Evolutionary conservation across 2,888 invertebrate genomes (phyloP), one percentile per base, ranked within the genome.

Genomic region (Azorinus chamasolen): DNA sequence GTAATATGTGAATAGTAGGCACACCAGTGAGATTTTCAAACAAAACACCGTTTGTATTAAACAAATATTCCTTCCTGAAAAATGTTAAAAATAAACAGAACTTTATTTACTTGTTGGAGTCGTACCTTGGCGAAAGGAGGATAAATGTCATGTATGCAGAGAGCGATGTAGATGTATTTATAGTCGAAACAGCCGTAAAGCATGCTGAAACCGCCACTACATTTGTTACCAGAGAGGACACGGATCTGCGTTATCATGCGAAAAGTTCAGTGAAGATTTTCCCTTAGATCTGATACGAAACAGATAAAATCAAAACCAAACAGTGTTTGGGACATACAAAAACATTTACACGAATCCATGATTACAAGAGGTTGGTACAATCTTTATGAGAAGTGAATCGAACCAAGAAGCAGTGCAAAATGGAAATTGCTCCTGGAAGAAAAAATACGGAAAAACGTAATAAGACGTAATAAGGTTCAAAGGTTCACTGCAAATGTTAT

Each of bases 191-290:
- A 25, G 82, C 78, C 10, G 46, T 82, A 16, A 41, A 63, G n/a
- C 32, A 24, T 48, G 61, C 84, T 45, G 41, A 32, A 37, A 41
- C 37, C 25, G n/a, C 37, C 16, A 14, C 18, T 3, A 83, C 83
- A 37, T 53, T 53, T 24, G 24, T 87, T 2, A 71, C 84, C 20
- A 86, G 84, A 24, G 85, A 86, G 53, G 86, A 88, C 53, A 88
- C 84, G 24, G 84, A 87, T 68, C 66, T 87, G 18, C 74, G 71
- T 37, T 71, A 77, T 55, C 83, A 85, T 25, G 41, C 64, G 25
- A 20, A 22, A 14, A 16, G n/a, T n/a, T 53, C 37, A 20, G 27
- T 1, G n/a, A 55, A 18, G 32, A 32, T 32, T 32, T 32, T 32
- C 32, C 10, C 10, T 32, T 32, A 32, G 32, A 10, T 32, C 32